Evolutionary conservation across 1,140 invertebrate species (phyloP).

Genomic region (Leptinotarsa texana): DNA sequence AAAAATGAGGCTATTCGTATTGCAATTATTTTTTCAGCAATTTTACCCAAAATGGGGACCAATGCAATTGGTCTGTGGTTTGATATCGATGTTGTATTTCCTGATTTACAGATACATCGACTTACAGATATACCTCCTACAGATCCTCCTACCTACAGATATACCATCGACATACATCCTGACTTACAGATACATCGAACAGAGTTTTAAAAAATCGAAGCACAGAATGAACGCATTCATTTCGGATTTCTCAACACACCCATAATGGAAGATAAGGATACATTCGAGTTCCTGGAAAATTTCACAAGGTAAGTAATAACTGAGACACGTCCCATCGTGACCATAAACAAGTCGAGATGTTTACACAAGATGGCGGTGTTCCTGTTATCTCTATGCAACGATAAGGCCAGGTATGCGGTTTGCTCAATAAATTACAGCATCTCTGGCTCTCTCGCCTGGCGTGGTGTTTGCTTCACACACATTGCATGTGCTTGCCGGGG

Average conservation of each 20-base stretch:
- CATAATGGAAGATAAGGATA: too few species aligned
- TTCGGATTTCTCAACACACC: too few species aligned
- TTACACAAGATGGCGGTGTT: slow-evolving; percentile 47
- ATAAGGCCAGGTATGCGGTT: slow-evolving; percentile 49
- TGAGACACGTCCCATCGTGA: slow-evolving; percentile 37
- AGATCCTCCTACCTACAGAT: too few species aligned
- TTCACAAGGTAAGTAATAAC: slow-evolving; percentile 39
- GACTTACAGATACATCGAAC: neutral
- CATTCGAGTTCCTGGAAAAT: slow-evolving; percentile 44
- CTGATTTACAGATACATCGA: too few species aligned
- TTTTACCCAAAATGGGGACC: too few species aligned
- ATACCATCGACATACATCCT: too few species aligned
- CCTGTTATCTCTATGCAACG: slow-evolving; percentile 45
- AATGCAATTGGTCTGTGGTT: too few species aligned
- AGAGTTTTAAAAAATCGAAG: neutral
- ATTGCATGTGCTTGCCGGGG: neutral
- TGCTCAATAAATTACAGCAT: slow-evolving; percentile 51
- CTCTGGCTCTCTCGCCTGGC: slow-evolving; percentile 33
- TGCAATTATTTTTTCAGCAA: too few species aligned
- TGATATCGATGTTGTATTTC: too few species aligned
- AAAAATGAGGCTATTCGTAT: too few species aligned
- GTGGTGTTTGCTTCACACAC: slow-evolving; percentile 36
- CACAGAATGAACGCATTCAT: too few species aligned
- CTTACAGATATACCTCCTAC: too few species aligned
- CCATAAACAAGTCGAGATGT: slow-evolving; percentile 49